Evolutionary conservation across 2,797 vertebrate genomes (phyloP).

Genomic region (Kryptolebias ocellatus): DNA sequence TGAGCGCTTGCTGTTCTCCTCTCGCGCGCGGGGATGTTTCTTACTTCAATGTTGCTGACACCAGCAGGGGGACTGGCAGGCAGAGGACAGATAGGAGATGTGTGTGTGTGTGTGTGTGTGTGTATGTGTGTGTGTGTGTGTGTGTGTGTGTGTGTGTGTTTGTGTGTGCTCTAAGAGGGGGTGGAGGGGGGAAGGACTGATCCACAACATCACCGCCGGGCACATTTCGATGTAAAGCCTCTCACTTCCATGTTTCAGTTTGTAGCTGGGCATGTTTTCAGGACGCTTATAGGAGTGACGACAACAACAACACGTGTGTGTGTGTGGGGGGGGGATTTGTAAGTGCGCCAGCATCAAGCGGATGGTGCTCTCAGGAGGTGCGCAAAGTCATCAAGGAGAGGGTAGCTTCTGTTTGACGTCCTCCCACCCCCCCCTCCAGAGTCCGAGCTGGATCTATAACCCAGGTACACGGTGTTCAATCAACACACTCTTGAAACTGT

Average conservation of each 20-base stretch:
- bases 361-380: slow-evolving; percentile 64
- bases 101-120: too few relatives aligned
- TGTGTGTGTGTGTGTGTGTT: not conserved
- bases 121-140: not conserved
- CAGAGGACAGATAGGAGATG: slow-evolving; percentile 63
- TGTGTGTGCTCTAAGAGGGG: too few relatives aligned
- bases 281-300: slow-evolving; percentile 48
- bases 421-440: slow-evolving; percentile 56
- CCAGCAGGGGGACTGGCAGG: slow-evolving; percentile 72
- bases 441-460: slow-evolving; percentile 75
- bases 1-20: slow-evolving; percentile 52
- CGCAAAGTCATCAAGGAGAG: slow-evolving; percentile 77
- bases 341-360: slow-evolving; percentile 71
- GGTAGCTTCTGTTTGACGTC: slow-evolving; percentile 70
- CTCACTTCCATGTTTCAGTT: slow-evolving; percentile 65
- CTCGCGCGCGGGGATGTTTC: slow-evolving; percentile 66
- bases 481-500: slow-evolving; percentile 70
- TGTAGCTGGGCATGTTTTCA: slow-evolving; percentile 16
- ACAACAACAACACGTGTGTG: slow-evolving; percentile 79
- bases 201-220: slow-evolving; percentile 50
- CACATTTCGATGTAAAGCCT: slow-evolving; percentile 52
- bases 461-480: slow-evolving; percentile 82
- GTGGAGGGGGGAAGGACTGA: slow-evolving; percentile 22
- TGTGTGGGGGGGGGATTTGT: slow-evolving; percentile 68
- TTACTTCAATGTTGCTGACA: slow-evolving; percentile 78